These are phyloP conservation scores for Hippopotamyrus pictus DNA, from an alignment of 2,797 vertebrate genomes.

Conservation along the genomic window DNA sequence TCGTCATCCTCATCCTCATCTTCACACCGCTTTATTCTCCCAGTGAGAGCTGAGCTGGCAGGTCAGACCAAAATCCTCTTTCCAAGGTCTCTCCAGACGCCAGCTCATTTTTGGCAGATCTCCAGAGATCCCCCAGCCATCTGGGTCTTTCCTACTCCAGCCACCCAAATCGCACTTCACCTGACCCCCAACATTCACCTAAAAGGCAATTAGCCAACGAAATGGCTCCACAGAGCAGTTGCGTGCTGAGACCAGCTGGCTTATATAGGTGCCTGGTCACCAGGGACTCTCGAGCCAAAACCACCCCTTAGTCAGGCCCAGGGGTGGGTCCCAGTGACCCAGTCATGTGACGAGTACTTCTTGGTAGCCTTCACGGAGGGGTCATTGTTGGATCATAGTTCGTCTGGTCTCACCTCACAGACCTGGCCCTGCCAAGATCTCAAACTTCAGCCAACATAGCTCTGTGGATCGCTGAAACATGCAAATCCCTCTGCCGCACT, in stretches of 20 bases:
- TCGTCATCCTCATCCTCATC: neutral
- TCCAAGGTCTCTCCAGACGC: neutral
- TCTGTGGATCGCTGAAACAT: neutral
- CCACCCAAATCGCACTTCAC: neutral
- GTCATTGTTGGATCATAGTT: neutral
- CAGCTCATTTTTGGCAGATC: neutral
- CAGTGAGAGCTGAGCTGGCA: neutral
- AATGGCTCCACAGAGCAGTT: neutral
- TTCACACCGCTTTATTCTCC: neutral
- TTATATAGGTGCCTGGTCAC: neutral
- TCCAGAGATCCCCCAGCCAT: neutral
- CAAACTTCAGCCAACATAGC: neutral
- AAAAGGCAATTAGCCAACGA: neutral
- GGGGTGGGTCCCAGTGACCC: neutral
- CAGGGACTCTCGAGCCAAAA: neutral
- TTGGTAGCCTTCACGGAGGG: neutral
- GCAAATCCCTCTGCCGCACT: neutral
- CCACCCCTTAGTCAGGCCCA: neutral
- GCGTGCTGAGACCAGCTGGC: neutral
- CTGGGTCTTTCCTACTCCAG: neutral
- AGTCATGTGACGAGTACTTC: neutral
- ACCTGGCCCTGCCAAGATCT: neutral
- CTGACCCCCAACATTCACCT: neutral
- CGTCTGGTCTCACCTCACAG: neutral
- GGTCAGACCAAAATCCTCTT: neutral